Percentiles rank a stretch among this genome's conserved stretches.
Conservation (phyloP, 2,797 vertebrate genomes). For the Tachyglossus aculeatus region DNA sequence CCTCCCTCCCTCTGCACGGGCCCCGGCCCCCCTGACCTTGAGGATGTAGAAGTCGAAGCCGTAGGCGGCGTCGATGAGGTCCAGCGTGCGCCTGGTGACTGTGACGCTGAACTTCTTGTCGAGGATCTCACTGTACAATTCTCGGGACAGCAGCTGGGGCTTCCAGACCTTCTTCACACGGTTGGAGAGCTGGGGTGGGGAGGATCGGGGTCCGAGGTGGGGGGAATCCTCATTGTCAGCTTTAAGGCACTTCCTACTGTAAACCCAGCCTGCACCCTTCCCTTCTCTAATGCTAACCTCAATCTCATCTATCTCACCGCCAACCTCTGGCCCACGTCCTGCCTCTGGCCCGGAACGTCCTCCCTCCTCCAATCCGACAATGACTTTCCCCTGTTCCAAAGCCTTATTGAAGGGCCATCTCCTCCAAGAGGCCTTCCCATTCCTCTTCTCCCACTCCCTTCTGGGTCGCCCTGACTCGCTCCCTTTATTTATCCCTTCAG, state of each 20-base stretch:
- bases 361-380: no score
- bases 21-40: conserved; percentile 71
- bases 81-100: conserved; percentile 86
- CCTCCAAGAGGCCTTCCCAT: no score
- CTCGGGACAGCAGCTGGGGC: conserved; percentile 85
- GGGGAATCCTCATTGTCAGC: neutral
- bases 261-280: no score
- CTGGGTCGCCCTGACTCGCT: no score
- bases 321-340: no score
- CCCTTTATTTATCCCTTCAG: no score
- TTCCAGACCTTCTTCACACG: conserved; percentile 89
- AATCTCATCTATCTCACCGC: no score
- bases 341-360: no score
- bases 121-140: conserved; percentile 94
- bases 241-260: neutral
- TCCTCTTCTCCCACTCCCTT: no score
- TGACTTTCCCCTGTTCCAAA: no score
- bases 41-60: conserved; percentile 97
- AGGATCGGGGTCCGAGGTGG: neutral
- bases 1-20: no score
- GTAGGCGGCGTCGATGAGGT: conserved; percentile 87
- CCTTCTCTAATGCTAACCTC: neutral
- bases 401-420: no score
- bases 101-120: conserved; percentile 84
- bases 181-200: conserved; percentile 76